Evolutionary conservation across 2,797 vertebrate genomes (phyloP).

Genomic region (Sus cebifrons): DNA sequence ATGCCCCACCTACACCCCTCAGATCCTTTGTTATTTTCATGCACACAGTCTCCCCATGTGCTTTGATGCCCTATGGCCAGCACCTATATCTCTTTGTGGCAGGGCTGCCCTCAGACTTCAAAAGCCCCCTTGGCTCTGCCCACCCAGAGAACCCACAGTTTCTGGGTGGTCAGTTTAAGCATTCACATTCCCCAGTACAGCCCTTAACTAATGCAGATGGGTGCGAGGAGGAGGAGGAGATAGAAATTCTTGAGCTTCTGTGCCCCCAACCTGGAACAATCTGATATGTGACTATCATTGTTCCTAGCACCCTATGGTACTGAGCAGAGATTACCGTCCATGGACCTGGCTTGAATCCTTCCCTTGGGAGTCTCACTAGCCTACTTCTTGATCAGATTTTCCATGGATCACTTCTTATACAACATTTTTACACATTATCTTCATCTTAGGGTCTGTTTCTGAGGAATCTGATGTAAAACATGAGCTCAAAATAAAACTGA

Average conservation of each 20-base stretch:
- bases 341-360: not conserved
- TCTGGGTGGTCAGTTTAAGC: too few relatives aligned
- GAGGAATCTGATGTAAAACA: not conserved
- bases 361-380: not conserved
- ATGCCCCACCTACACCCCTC: not conserved
- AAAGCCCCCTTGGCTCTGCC: not conserved
- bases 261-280: not conserved
- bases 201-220: not conserved
- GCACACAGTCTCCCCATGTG: rapidly evolving
- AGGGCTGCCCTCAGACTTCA: not conserved
- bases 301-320: not conserved
- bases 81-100: not conserved
- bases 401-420: not conserved
- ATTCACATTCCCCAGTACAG: not conserved
- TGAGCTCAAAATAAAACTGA: constrained; percentile 3
- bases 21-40: not conserved
- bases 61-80: rapidly evolving
- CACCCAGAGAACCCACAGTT: not conserved
- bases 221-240: not conserved
- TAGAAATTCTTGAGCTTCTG: not conserved
- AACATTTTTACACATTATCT: not conserved
- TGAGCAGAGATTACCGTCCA: not conserved
- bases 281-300: not conserved
- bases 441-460: not conserved
- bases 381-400: not conserved